Conservation (phyloP, 2,113 vertebrate genomes). For the Eleginops maclovinus region DNA sequence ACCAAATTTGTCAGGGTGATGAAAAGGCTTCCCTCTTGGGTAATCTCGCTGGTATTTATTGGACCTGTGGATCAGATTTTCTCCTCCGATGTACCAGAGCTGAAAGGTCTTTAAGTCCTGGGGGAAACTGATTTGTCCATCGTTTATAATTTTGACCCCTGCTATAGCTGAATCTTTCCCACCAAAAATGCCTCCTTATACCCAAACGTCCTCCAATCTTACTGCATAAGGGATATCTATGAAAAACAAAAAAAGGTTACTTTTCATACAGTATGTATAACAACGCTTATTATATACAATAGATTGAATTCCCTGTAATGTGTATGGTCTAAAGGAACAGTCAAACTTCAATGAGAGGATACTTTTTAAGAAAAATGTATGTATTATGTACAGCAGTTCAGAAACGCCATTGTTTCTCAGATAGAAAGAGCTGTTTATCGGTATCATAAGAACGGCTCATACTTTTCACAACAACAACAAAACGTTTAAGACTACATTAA, state of each 20-base stretch:
- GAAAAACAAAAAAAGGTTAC: not conserved
- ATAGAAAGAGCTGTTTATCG: not conserved
- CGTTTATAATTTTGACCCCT: not conserved
- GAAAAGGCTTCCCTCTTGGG: conserved; percentile 39
- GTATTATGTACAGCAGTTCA: not conserved
- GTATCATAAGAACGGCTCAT: not conserved
- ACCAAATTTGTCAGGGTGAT: conserved; percentile 45
- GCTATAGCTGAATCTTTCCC: not conserved
- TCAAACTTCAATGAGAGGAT: no score
- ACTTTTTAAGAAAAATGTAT: not conserved
- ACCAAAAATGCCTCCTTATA: not conserved
- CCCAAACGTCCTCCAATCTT: not conserved
- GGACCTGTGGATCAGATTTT: conserved; percentile 35
- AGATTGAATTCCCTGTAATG: not conserved
- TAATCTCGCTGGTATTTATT: conserved; percentile 32
- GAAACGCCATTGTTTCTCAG: not conserved
- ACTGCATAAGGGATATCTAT: not conserved
- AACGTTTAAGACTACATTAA: not conserved
- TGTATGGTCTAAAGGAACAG: not conserved
- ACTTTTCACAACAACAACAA: not conserved
- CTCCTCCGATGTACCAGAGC: conserved; percentile 26
- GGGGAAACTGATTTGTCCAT: conserved; percentile 25
- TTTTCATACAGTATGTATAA: not conserved
- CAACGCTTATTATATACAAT: not conserved
- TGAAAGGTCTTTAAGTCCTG: conserved; percentile 35